phyloP scores from a whole-genome alignment of 1,140 invertebrate species.

The Cydia amplana region DNA sequence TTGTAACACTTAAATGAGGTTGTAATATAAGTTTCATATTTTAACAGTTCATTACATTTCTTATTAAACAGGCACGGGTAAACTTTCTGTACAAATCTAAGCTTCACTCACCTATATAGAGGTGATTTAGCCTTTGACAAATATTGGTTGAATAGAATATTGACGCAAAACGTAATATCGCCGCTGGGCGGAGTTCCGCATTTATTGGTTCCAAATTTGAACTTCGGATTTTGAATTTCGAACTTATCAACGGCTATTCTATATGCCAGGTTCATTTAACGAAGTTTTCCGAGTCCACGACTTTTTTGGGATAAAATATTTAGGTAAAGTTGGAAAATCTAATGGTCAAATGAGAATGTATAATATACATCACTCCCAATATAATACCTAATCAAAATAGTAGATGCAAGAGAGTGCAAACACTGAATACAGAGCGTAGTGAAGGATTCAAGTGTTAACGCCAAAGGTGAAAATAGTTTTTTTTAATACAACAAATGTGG shows the following conservation, averaged over 20 bases:
- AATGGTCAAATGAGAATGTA: too few relatives aligned
- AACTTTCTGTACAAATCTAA: not conserved
- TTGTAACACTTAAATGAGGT: too few relatives aligned
- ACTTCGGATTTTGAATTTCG: slow-evolving; percentile 35
- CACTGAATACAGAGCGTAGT: too few relatives aligned
- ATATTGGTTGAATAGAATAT: slow-evolving; percentile 53
- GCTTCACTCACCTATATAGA: slow-evolving; percentile 35
- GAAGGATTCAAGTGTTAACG: too few relatives aligned
- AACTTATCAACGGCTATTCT: slow-evolving; percentile 20
- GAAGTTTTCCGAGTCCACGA: not conserved
- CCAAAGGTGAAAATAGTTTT: too few relatives aligned
- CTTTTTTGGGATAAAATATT: not conserved
- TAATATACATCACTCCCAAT: too few relatives aligned
- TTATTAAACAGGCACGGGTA: not conserved
- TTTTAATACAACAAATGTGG: too few relatives aligned
- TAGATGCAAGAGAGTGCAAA: too few relatives aligned
- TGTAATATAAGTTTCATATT: too few relatives aligned
- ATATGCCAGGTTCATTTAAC: slow-evolving; percentile 11
- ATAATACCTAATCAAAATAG: too few relatives aligned
- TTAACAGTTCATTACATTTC: too few relatives aligned
- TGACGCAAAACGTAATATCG: slow-evolving; percentile 48
- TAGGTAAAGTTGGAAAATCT: not conserved
- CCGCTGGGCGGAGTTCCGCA: slow-evolving; percentile 41
- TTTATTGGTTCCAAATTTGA: slow-evolving; percentile 45
- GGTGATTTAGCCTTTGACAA: slow-evolving; percentile 55